phyloP scores from a whole-genome alignment of 2,888 invertebrate species.

The Eulithis prunata region DNA sequence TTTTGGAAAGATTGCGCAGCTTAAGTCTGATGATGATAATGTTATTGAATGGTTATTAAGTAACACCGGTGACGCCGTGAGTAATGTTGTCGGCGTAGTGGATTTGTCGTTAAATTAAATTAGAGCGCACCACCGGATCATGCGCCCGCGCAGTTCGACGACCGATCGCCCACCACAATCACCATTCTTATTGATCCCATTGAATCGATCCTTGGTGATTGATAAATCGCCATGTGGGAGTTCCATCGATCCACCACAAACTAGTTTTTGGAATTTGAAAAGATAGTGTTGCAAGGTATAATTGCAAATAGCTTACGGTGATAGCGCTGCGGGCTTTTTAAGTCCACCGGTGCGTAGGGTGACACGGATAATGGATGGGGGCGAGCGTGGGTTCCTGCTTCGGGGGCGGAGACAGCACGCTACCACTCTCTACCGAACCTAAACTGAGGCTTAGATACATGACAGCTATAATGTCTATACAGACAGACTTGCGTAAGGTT shows the following conservation, averaged over 20 bases:
- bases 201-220: conserved; percentile 79
- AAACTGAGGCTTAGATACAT: conserved; percentile 17
- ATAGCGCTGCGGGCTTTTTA: conserved; percentile 39
- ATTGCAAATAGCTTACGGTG: conserved; percentile 35
- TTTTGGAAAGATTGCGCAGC: conserved; percentile 45
- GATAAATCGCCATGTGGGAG: conserved; percentile 74
- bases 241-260: conserved; percentile 55
- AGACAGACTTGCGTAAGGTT: conserved; percentile 43
- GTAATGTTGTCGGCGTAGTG: conserved; percentile 61
- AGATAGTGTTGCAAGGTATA: conserved; percentile 40
- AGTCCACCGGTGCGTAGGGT: conserved; percentile 53
- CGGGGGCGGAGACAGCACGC: conserved; percentile 54
- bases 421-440: conserved; percentile 32
- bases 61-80: conserved; percentile 49
- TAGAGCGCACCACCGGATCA: conserved; percentile 74
- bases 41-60: conserved; percentile 56
- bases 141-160: conserved; percentile 83
- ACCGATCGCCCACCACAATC: conserved; percentile 80
- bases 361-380: conserved; percentile 50
- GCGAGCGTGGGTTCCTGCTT: conserved; percentile 52
- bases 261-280: conserved; percentile 36
- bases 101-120: conserved; percentile 80
- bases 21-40: conserved; percentile 40
- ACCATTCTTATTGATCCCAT: conserved; percentile 76
- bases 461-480: conserved; percentile 17